Conservation (phyloP, 2,797 vertebrate genomes). For the Sibirionetta formosa region DNA sequence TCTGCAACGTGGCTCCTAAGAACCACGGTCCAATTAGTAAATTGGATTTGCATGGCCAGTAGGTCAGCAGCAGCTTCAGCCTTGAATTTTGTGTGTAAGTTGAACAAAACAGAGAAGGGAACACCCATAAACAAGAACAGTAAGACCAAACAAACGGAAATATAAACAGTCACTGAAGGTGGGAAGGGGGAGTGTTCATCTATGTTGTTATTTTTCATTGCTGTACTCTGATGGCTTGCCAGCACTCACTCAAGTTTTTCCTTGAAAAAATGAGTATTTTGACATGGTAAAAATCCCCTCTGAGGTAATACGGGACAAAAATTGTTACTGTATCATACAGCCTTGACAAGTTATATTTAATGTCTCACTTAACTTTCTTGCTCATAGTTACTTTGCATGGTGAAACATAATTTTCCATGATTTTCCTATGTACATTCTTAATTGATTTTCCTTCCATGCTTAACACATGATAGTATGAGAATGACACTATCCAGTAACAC, state of each 20-base stretch:
- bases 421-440: neutral
- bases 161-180: neutral
- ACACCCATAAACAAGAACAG: neutral
- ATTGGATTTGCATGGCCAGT: accelerated
- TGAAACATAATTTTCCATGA: neutral
- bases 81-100: neutral
- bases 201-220: neutral
- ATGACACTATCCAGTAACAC: neutral
- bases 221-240: neutral
- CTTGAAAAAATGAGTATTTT: neutral
- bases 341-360: neutral
- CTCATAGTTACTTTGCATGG: neutral
- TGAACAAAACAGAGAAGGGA: neutral
- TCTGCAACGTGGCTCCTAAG: neutral
- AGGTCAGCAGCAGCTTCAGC: neutral
- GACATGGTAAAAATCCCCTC: neutral
- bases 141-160: neutral
- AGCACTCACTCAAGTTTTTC: neutral
- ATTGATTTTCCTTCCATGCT: neutral
- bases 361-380: neutral
- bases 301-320: neutral
- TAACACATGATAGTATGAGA: neutral
- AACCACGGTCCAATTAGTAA: neutral
- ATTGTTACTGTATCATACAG: neutral
- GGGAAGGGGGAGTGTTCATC: neutral